Evolutionary conservation across 2,888 invertebrate genomes (phyloP), one percentile per base, ranked within the genome.

Genomic region (Trichopria drosophilae): DNA sequence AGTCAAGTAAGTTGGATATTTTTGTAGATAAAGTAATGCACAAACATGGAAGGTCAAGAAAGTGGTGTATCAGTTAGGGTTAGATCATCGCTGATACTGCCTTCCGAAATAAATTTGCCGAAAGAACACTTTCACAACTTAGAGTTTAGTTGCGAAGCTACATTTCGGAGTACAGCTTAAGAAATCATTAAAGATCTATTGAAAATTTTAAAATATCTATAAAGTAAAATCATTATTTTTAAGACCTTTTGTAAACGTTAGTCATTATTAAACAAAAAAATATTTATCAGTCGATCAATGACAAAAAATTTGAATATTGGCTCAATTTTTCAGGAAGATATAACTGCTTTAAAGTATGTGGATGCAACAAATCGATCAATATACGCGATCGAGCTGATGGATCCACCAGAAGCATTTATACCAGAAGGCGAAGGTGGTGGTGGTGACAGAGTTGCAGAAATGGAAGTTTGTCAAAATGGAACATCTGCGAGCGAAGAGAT

Each of bases 291-390:
- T 23, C 7, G 10, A 2, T 18, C n/a, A 5, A 13, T 43, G 18
- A 15, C 9, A 7, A 9, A 16, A 29, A 10, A 7, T 22, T 35
- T 6, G 15, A 20, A 40, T 54, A 48, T 15, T 10, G 12, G 54
- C 6, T 55, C 58, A 43, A 53, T 44, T 58, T 67, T 70, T 35
- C 62, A 82, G 81, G 82, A 82, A 62, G 82, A 82, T 60, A 78
- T 78, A 61, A 74, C 76, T 32, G 70, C 78, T 50, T 69, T 83
- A 51, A 76, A 78, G 46, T 78, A 78, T 65, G 74, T 82, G 35
- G 79, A 82, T 53, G 80, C 80, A 58, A 73, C 69, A 39, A 75
- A 75, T 61, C 71, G 78, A 39, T 76, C 73, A 42, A 75, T 79
- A 57, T 79, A 79, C 59, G 78, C 77, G n/a, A 76, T 77, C 53